Evolutionary conservation across 2,113 vertebrate genomes (phyloP), one percentile per base, ranked within the genome.

Genomic region (Odobenus rosmarus): DNA sequence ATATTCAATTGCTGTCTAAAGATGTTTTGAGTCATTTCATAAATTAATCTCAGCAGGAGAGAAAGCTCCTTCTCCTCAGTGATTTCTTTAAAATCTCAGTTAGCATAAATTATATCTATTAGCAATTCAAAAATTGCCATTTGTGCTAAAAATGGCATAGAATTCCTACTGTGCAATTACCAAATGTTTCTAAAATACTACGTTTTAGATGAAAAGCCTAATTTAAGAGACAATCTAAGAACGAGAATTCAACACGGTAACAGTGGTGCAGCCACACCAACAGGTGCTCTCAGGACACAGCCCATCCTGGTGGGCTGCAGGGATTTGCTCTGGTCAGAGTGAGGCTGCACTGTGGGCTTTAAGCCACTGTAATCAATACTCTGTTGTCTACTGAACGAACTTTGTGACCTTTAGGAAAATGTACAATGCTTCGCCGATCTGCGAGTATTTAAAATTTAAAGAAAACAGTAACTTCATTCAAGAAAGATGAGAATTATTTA

Each of bases 361-460:
- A 81, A 95, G 95, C 95, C 96, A 96, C 98, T 98, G 92, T 98
- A 98, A 99, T 99, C 99, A 98, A 99, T 98, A 98, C 98, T 96
- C 96, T 92, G 98, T 93, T 98, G 98, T 98, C 99, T 98, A 98
- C 98, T 98, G 99, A 99, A 99, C 98, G 98, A 99, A 99, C 99
- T 99, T 98, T 98, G 97, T 99, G 99, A 99, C 99, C 99, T 99
- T 99, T 98, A 98, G 97, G 98, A 99, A 99, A 99, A 98, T 97
- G 98, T 97, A 98, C 64, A 97, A 98, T 98, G 98, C 98, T 99
- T 98, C 99, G 98, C 98, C 98, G 99, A 99, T 98, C 99, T 98
- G 98, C 97, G 95, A 97, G 98, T 98, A 98, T 99, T 99, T 99
- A 99, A 99, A 99, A 99, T 99, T 99, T 98, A 99, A 98, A 98